Evolutionary conservation across 92 coral and sea anemone genomes (phyloP), one percentile per base, ranked within the genome.

Genomic region (Porites rus): DNA sequence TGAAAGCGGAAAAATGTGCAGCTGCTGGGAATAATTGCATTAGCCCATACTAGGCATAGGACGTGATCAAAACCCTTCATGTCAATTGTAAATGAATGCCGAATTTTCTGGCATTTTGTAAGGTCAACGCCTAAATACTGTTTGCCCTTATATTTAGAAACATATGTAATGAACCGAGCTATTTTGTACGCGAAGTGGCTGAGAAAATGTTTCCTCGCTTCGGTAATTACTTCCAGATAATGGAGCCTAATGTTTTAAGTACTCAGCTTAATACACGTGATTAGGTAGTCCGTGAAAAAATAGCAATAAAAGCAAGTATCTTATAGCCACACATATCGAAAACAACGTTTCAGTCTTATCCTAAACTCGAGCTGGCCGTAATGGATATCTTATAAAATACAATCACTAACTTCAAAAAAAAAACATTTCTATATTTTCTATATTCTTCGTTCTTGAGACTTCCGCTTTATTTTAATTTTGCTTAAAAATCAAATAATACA

Each of bases 341-440:
- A 28, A 28, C 31, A 28, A 28, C 31, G 31, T 38, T 38, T 38
- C 46, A 38, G 46, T 3, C 46, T 38, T 38, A 38, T 38, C 46
- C 46, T 38, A 38, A 58, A 5, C 19, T 31, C 52, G 8, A 51
- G 64, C 46, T 38, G 46, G 64, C 16, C 17, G 84, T 51, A 79
- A 79, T 67, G 4, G 84, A 79, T 79, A 67, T 24, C 65, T 28
- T 66, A 51, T 50, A 79, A 79, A 63, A 16, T 22, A 43, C 18
- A 43, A 3, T 6, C 18, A 19, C 62, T 52, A 22, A 6, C 63
- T 21, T 12, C 3, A 11, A 22, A 75, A 75, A 22, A 75, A 75
- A 38, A 3, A 3, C 46, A 38, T 3, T 38, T 38, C 46, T 38
- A 3, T 38, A 38, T 38, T 38, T 4, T 38, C 5, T 38, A 38